A percentile compares a stretch with the other conserved stretches of the same genome.
Evolutionary conservation across 1,140 invertebrate species (phyloP).

Genomic region (Eumaeus atala): DNA sequence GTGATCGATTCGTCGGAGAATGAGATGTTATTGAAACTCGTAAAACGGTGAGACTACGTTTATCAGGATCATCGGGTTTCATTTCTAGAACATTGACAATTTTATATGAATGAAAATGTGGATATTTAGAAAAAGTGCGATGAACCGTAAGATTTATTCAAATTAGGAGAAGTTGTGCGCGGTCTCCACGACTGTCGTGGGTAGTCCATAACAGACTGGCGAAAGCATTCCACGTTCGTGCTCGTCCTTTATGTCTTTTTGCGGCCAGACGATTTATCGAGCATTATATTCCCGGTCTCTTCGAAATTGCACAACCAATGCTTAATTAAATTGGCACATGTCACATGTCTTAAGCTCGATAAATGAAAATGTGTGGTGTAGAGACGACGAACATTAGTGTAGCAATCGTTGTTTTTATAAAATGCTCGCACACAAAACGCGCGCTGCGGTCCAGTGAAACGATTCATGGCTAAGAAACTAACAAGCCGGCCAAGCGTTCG

Average conservation of each 20-base stretch:
- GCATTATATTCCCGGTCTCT: constrained; percentile 18
- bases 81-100: constrained; percentile 19
- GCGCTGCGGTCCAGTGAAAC: constrained; percentile 13
- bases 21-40: no score
- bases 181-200: constrained; percentile 8
- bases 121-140: constrained; percentile 12
- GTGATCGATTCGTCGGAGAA: constrained; percentile 16
- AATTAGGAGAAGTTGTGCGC: constrained; percentile 16
- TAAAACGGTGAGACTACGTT: no score
- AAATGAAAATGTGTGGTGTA: constrained; percentile 19
- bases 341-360: constrained; percentile 15
- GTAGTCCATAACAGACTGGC: constrained; percentile 18
- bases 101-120: constrained; percentile 7
- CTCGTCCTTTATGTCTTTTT: constrained; percentile 16
- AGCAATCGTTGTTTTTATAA: constrained; percentile 18
- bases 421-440: constrained; percentile 17
- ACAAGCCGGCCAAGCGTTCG: constrained; percentile 12
- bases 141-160: constrained; percentile 19
- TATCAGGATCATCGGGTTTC: constrained; percentile 14
- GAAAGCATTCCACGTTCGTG: constrained; percentile 10
- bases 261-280: constrained; percentile 9
- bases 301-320: constrained; percentile 19
- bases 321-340: constrained; percentile 19
- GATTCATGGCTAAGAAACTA: constrained; percentile 18
- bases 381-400: constrained; percentile 16